Evolutionary conservation across 2,113 vertebrate genomes (phyloP).

Genomic region (Mixornis gularis): DNA sequence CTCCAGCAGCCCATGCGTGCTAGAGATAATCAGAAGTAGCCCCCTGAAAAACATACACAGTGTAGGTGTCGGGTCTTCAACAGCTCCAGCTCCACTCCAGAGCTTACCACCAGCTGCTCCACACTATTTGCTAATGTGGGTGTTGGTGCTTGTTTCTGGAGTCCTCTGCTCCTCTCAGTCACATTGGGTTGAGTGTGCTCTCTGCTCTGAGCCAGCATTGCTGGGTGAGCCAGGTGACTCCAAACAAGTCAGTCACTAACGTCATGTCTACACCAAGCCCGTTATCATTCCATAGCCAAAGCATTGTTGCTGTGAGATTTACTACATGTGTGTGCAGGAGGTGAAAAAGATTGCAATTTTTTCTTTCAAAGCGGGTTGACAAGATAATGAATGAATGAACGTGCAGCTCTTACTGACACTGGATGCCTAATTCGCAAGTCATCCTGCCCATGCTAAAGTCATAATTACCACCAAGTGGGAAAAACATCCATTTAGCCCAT

Average conservation of each 20-base stretch:
- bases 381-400: background rate
- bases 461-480: background rate
- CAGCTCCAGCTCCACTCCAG: background rate
- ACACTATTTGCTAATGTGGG: fast-evolving
- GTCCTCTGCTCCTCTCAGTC: background rate
- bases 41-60: background rate
- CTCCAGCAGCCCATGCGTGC: background rate
- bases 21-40: background rate
- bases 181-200: background rate
- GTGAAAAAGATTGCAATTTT: background rate
- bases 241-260: background rate
- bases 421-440: background rate
- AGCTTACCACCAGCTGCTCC: background rate
- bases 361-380: background rate
- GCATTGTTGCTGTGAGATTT: background rate
- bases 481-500: background rate
- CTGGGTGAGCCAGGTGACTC: background rate
- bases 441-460: background rate
- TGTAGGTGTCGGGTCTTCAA: background rate
- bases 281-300: background rate
- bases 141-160: background rate
- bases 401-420: background rate
- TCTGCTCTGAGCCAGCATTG: background rate
- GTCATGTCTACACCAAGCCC: background rate
- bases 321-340: background rate